Evolutionary conservation across 1,140 invertebrate genomes (phyloP).

Genomic region (Drepana arcuata): DNA sequence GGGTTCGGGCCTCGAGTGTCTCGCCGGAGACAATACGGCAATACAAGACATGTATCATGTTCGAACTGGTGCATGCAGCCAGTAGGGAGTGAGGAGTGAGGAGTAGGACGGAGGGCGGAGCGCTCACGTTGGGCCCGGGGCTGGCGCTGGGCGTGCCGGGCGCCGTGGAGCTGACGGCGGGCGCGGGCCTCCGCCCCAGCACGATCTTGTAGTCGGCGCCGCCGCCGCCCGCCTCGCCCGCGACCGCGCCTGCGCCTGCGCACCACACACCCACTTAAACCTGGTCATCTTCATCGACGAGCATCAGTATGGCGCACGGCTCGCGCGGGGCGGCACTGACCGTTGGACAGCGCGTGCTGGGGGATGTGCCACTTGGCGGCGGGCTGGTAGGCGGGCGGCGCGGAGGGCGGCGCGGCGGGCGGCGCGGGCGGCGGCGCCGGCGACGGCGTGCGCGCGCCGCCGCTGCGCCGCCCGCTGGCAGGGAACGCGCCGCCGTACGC

Average conservation of each 20-base stretch:
- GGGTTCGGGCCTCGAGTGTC: too few relatives aligned
- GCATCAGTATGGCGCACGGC: too few relatives aligned
- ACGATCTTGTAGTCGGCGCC: conserved; percentile 64
- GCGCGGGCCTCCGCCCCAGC: conserved; percentile 44
- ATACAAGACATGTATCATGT: too few relatives aligned
- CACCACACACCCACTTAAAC: neutral
- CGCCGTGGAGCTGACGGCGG: conserved; percentile 81
- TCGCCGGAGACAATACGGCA: too few relatives aligned
- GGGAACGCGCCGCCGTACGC: conserved; percentile 25
- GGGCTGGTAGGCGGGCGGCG: conserved; percentile 2
- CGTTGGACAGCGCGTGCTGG: conserved; percentile 70
- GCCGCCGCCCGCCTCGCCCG: conserved; percentile 5
- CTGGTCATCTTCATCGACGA: too few relatives aligned
- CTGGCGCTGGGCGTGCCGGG: conserved; percentile 88
- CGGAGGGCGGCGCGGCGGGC: conserved; percentile 13
- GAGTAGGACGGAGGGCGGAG: neutral
- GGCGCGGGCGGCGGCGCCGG: conserved; percentile 18
- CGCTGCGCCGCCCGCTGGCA: conserved; percentile 31
- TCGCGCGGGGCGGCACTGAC: too few relatives aligned
- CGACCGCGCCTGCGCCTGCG: neutral
- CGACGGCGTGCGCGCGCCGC: conserved; percentile 30
- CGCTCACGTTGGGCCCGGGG: conserved; percentile 73
- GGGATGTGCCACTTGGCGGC: conserved; percentile 80
- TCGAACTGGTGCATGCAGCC: neutral
- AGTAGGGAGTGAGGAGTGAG: neutral